Conservation (phyloP, 2,797 vertebrate species). For the Anabacerthia variegaticeps region DNA sequence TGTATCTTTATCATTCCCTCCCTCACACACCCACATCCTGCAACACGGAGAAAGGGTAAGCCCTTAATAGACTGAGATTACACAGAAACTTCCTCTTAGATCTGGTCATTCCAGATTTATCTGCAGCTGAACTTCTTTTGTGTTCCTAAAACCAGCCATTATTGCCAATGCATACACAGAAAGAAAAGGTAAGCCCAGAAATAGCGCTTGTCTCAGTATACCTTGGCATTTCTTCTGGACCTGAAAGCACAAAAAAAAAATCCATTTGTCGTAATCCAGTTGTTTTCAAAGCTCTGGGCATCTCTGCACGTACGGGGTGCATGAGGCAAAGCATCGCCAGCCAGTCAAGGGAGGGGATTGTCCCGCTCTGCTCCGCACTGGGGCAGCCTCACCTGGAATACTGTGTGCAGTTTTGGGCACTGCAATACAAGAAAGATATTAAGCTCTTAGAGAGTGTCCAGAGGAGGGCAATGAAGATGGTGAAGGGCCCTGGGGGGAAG, state of each 20-base stretch:
- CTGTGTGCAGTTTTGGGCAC: background rate
- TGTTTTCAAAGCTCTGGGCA: background rate
- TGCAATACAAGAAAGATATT: background rate
- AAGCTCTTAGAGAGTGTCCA: background rate
- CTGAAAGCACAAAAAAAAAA: background rate
- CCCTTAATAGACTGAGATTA: background rate
- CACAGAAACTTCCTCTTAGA: background rate
- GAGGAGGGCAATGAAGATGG: background rate
- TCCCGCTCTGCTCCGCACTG: background rate
- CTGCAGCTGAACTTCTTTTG: background rate
- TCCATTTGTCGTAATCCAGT: background rate
- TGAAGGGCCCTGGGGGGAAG: background rate
- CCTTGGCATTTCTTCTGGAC: background rate
- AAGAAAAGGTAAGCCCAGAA: background rate
- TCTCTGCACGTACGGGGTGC: background rate
- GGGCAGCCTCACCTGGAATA: background rate
- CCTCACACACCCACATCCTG: background rate
- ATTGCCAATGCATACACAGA: background rate
- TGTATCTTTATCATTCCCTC: background rate
- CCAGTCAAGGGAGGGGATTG: background rate
- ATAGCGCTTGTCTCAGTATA: background rate
- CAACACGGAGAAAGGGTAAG: background rate
- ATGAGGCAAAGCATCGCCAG: background rate
- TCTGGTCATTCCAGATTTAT: background rate
- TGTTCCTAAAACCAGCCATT: background rate